Evolutionary conservation across 2,113 vertebrate species (phyloP), one percentile per base, ranked within the genome.

Genomic region (Gavialis gangeticus): DNA sequence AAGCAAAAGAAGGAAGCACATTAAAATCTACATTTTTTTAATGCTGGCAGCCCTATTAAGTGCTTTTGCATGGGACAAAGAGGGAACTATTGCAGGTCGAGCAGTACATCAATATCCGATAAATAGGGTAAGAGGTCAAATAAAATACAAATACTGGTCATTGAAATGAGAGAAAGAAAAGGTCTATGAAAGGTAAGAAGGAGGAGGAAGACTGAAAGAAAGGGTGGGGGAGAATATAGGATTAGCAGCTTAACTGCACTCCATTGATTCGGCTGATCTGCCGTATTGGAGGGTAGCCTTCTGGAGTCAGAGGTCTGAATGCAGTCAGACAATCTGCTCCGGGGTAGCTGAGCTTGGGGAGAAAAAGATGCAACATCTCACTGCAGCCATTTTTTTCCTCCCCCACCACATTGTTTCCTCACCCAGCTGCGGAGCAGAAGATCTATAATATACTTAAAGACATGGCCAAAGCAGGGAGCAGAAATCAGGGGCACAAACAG

Each of bases 1-100:
- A 5, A 90, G 16, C 83, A 14, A 27, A 81, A 88, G 54, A 2
- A 73, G 90, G 64, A 88, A 91, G 90, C 80, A 37, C 75, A 63
- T 71, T 73, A 85, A 93, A 80, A 84, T 90, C 95, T 82, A 82
- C 90, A 86, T 91, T 4, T 0, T 55, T 91, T 87, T 87, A 85
- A 84, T 91, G 90, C 19, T 76, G 28, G 59, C 67, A 59, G 84
- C 56, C 46, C 22, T 90, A 78, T 11, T 17, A 66, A 79, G 22
- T 63, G 25, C 25, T 85, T 75, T 63, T 92, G 25, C 86, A 94
- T 93, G 91, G 12, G 55, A 92, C 90, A 90, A 63, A 10, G 57
- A 24, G 34, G 87, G 4, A 0, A 0, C 91, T 28, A 46, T 73
- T 18, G 22, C 5, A 15, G 46, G 17, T 6, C 30, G 91, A 30